phyloP scores from a whole-genome alignment of 2,113 vertebrate genomes.

The Recurvirostra avosetta region DNA sequence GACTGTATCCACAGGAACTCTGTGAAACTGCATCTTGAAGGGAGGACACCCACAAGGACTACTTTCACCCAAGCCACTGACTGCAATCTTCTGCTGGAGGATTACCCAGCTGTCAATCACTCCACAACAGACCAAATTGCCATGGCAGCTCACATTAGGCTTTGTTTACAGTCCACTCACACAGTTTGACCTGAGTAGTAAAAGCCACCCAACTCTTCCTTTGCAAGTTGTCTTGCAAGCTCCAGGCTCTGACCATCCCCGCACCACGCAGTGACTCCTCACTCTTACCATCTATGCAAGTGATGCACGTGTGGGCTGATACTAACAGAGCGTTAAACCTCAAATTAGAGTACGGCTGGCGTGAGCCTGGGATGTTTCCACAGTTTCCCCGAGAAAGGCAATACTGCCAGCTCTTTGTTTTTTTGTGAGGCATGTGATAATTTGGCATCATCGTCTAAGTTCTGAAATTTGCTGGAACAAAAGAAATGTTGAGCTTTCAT shows the following conservation, averaged over 20 bases:
- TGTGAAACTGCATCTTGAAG: not conserved
- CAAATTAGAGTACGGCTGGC: not conserved
- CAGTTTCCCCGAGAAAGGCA: not conserved
- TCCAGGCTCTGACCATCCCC: not conserved
- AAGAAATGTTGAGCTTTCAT: constrained; percentile 31
- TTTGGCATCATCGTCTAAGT: not conserved
- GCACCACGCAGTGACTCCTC: not conserved
- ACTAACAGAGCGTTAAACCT: not conserved
- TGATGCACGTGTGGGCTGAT: not conserved
- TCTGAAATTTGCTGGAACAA: constrained; percentile 36
- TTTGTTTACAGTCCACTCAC: fast-evolving
- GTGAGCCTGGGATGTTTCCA: not conserved
- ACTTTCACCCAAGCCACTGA: not conserved
- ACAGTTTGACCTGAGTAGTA: not conserved
- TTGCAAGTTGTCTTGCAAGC: not conserved
- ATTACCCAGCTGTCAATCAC: not conserved
- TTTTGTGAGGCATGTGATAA: constrained; percentile 16
- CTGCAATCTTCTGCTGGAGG: not conserved
- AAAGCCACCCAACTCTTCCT: not conserved
- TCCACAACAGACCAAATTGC: not conserved
- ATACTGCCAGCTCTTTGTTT: constrained; percentile 29
- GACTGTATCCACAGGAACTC: not conserved
- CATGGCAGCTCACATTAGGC: not conserved
- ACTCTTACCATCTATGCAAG: not conserved
- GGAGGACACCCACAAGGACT: not conserved